phyloP scores from a whole-genome alignment of 2,797 vertebrate genomes.

The Bucorvus abyssinicus region DNA sequence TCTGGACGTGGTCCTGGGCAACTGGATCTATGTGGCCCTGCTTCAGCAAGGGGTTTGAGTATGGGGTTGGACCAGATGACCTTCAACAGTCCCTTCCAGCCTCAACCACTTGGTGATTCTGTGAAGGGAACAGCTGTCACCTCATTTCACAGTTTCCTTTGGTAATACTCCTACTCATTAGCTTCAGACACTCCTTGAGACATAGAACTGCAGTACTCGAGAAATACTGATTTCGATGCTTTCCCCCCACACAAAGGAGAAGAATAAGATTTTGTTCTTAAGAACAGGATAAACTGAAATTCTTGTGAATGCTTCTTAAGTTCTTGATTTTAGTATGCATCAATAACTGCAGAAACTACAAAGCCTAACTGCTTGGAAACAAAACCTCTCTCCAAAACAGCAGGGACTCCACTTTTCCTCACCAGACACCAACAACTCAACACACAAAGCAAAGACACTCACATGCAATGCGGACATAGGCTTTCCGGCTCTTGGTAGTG shows the following conservation, averaged over 20 bases:
- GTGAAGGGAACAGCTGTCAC: neutral
- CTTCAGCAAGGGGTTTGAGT: neutral
- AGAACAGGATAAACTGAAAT: neutral
- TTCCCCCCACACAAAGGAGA: neutral
- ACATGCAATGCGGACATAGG: conserved; percentile 97
- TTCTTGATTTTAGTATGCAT: neutral
- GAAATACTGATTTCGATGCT: neutral
- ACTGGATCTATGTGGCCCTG: neutral
- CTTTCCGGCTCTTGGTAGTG: conserved; percentile 97
- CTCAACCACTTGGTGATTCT: neutral
- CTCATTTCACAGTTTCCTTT: neutral
- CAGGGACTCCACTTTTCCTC: neutral
- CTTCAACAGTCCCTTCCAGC: neutral
- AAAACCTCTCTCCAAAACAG: accelerated
- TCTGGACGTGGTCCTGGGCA: neutral
- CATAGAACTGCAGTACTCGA: neutral
- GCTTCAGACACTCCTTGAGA: neutral
- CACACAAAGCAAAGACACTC: conserved; percentile 68
- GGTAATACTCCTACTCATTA: neutral
- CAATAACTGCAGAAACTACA: neutral
- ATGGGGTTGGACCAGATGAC: neutral
- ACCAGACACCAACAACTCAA: accelerated
- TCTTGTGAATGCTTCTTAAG: neutral
- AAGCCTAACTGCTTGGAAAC: neutral
- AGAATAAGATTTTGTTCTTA: neutral